Evolutionary conservation across 2,113 vertebrate genomes (phyloP).

Genomic region (Microcebus tavaratra): DNA sequence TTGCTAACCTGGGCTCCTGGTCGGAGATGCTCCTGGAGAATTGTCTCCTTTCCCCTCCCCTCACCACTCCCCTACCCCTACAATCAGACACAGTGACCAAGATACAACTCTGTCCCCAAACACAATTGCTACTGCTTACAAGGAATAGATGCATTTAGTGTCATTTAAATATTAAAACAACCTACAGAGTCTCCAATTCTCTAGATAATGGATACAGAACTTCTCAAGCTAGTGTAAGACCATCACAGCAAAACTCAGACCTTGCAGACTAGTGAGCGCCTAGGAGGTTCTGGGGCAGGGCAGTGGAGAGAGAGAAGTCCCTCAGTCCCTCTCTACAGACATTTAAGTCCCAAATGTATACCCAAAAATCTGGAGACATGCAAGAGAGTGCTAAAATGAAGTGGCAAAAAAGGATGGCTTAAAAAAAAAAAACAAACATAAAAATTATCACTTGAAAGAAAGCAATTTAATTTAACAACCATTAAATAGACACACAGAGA

Average conservation of each 20-base stretch:
- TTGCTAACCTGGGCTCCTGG: not conserved
- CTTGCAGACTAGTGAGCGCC: not conserved
- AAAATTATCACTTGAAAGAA: conserved; percentile 60
- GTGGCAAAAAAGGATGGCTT: not conserved
- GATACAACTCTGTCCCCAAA: not conserved
- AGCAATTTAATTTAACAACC: conserved; percentile 73
- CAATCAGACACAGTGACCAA: not conserved
- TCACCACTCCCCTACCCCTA: too few relatives aligned
- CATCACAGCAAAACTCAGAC: not conserved
- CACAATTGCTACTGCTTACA: not conserved
- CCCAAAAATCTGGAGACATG: not conserved
- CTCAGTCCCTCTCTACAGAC: not conserved
- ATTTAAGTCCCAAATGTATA: not conserved
- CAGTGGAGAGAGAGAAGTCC: too few relatives aligned
- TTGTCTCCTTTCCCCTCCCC: too few relatives aligned
- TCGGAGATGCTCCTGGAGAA: not conserved
- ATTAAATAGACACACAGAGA: conserved; percentile 48
- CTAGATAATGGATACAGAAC: conserved; percentile 30
- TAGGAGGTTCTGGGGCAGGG: not conserved
- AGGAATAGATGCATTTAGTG: not conserved
- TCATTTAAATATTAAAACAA: not conserved
- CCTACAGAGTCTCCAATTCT: not conserved
- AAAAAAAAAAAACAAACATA: not conserved
- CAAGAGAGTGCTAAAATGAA: not conserved
- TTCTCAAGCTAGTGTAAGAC: not conserved